phyloP scores from a whole-genome alignment of 2,797 vertebrate genomes.

The Scarus forsteni region DNA sequence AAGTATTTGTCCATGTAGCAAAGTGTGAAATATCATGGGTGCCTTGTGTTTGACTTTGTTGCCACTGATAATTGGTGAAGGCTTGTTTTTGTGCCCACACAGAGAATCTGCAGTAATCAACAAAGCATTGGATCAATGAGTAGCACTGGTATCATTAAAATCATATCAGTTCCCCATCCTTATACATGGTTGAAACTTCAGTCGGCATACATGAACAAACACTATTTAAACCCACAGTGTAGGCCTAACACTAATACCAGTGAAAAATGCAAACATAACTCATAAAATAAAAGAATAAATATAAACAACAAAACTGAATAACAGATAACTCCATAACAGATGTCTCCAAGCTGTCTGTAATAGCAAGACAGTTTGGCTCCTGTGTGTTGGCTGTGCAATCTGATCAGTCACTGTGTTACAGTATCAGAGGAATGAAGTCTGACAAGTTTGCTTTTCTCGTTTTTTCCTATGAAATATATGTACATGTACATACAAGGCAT shows the following conservation, averaged over 20 bases:
- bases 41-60: no score
- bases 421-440: constrained; percentile 32
- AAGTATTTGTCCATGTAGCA: neutral
- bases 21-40: no score
- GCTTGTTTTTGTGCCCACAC: no score
- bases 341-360: neutral
- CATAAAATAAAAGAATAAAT: neutral
- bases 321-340: neutral
- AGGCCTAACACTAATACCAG: no score
- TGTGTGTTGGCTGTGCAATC: neutral
- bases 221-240: neutral
- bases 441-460: neutral
- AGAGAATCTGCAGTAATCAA: no score
- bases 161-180: no score
- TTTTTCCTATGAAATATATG: neutral
- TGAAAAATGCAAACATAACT: neutral
- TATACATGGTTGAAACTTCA: no score
- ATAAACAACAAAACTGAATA: neutral
- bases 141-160: no score
- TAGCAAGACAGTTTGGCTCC: neutral
- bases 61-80: no score
- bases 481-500: neutral
- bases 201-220: neutral
- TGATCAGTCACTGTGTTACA: constrained; percentile 3
- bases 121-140: no score